Base-by-base conservation (phyloP, 2,797 vertebrate species). In the Sarcoramphus papa region DNA sequence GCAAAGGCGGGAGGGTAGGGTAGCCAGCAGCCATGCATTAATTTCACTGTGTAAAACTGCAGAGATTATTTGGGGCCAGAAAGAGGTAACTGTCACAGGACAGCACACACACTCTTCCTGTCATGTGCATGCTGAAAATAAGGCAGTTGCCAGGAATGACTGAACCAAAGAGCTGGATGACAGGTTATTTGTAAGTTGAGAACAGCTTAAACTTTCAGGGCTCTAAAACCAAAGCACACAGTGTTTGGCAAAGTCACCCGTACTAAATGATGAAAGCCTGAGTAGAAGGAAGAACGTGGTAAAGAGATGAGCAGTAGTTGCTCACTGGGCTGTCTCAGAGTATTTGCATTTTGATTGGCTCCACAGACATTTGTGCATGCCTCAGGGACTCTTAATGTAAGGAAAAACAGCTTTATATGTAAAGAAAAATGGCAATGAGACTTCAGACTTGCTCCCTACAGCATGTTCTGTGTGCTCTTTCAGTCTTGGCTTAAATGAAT, bases 321-420 rank as follows among this genome's bases (percentile, higher is more conserved):
- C 37, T 89, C 24, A 5, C 60, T 68, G 59, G 50, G 68, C 57
- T 92, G 33, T 91, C 87, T 57, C 23, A 16, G 56, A 43, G 23
- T 89, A 45, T 92, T 94, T 93, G 45, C 68, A 69, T 91, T 88
- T 91, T 82, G 50, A 63, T 20, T 68, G 68, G 33, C 50, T 89
- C 64, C 0, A 0, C 30, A 64, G 88, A 43, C 17, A 1, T 91
- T 82, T 23, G 20, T 56, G 33, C 0, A 0, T 59, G 53, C 57
- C 68, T 91, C 40, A 12, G 50, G 65, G 53, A 45, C 62, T 62
- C 72, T 74, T 74, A 87, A 83, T 0, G 1, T 80, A 82, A 64
- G 28, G 54, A 62, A 85, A 90, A 91, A 0, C 24, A 57, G 27
- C 30, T 78, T 85, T 91, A 47, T 72, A 47, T 47, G 8, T 80